Percentiles rank a stretch among this genome's conserved stretches.
phyloP scores from a whole-genome alignment of 1,140 invertebrate genomes.

The Asobara japonica region DNA sequence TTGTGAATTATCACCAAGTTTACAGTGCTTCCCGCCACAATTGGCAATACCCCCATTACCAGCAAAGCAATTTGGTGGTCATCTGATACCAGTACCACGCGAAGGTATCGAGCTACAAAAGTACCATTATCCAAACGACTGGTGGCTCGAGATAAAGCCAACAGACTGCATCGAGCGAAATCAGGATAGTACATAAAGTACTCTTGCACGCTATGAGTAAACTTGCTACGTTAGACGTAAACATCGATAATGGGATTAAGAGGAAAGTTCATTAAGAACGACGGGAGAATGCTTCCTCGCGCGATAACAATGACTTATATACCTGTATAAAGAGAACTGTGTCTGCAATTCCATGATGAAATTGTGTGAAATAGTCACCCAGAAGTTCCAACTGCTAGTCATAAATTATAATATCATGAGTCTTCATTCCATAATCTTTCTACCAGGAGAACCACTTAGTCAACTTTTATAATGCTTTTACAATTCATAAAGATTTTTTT shows the following conservation, averaged over 20 bases:
- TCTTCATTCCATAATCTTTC: neutral
- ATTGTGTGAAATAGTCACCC: neutral
- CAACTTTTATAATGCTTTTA: neutral
- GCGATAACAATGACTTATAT: neutral
- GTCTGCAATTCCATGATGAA: neutral
- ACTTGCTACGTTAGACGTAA: neutral
- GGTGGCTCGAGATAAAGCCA: slow-evolving; percentile 71
- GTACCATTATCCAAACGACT: slow-evolving; percentile 72
- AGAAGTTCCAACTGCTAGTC: neutral
- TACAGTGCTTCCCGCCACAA: slow-evolving; percentile 70
- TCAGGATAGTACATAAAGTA: slow-evolving; percentile 19
- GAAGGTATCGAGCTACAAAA: slow-evolving; percentile 73
- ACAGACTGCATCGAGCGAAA: slow-evolving; percentile 59
- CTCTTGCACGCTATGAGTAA: neutral
- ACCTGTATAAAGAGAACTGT: neutral
- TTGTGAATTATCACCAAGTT: slow-evolving; percentile 65
- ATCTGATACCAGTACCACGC: slow-evolving; percentile 67
- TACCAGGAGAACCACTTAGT: neutral
- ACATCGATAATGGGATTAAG: slow-evolving; percentile 7
- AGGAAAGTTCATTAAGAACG: neutral
- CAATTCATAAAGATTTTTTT: too few species aligned
- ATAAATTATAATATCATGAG: neutral
- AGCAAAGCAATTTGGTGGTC: slow-evolving; percentile 64
- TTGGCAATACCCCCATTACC: slow-evolving; percentile 68
- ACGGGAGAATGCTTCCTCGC: neutral